Percentiles rank a stretch among this genome's conserved stretches.
Conservation (phyloP, 2,888 invertebrate species). For the Eupithecia subfuscata region DNA sequence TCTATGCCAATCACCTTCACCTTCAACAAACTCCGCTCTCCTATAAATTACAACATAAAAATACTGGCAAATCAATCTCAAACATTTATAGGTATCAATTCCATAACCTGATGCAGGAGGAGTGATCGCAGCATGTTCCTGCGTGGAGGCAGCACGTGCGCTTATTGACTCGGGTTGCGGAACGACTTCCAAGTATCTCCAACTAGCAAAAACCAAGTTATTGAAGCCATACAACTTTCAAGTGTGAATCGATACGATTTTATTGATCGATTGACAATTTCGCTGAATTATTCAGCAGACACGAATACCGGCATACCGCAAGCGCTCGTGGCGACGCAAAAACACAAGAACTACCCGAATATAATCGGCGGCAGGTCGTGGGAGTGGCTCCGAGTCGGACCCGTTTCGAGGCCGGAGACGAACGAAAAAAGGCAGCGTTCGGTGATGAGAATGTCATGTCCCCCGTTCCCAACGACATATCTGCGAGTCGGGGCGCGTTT, state of each 20-base stretch:
- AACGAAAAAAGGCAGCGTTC: constrained; percentile 74
- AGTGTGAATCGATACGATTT: constrained; percentile 83
- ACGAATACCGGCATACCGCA: constrained; percentile 77
- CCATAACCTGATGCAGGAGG: constrained; percentile 52
- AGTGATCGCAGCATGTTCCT: constrained; percentile 63
- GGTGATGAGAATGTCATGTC: constrained; percentile 85
- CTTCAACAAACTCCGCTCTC: background rate
- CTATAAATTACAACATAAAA: background rate
- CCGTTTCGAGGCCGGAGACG: constrained; percentile 65
- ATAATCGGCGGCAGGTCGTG: constrained; percentile 69
- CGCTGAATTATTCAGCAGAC: constrained; percentile 81
- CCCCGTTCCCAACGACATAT: constrained; percentile 82
- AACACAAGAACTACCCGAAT: constrained; percentile 68
- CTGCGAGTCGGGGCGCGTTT: constrained; percentile 80
- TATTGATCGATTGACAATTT: constrained; percentile 82
- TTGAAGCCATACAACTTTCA: constrained; percentile 76
- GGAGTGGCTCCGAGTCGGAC: constrained; percentile 68
- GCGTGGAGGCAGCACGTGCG: constrained; percentile 53
- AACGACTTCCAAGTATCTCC: constrained; percentile 77
- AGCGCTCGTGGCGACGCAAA: constrained; percentile 75
- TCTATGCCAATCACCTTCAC: background rate
- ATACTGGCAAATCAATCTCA: background rate
- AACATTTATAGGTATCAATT: background rate
- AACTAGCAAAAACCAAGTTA: constrained; percentile 74
- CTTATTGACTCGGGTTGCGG: constrained; percentile 75